phyloP scores from a whole-genome alignment of 2,113 vertebrate genomes.

The Antennarius striatus region DNA sequence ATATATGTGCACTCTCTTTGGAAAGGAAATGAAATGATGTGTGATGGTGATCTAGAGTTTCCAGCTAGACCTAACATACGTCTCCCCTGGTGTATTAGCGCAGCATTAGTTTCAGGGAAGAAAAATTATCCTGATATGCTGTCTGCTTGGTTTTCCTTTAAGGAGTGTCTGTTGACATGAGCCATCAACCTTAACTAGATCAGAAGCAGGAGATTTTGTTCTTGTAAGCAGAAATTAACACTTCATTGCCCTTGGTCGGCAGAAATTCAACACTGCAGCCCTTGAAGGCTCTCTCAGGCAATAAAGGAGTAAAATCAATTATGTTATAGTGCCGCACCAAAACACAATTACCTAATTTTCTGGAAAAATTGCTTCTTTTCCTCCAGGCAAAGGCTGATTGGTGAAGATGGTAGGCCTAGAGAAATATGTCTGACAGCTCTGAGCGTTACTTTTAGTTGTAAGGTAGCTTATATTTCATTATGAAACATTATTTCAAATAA shows the following conservation, averaged over 20 bases:
- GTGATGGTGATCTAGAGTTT: slow-evolving; percentile 78
- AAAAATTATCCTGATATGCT: slow-evolving; percentile 66
- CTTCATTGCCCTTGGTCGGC: slow-evolving; percentile 84
- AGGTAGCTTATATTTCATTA: not conserved
- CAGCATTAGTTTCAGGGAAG: slow-evolving; percentile 76
- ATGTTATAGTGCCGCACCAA: slow-evolving; percentile 59
- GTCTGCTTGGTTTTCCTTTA: slow-evolving; percentile 76
- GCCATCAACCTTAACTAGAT: slow-evolving; percentile 81
- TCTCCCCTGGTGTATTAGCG: slow-evolving; percentile 72
- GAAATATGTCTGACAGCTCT: slow-evolving; percentile 24
- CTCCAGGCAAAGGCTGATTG: slow-evolving; percentile 34
- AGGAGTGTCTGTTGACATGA: slow-evolving; percentile 75
- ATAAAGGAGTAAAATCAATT: slow-evolving; percentile 75
- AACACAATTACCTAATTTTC: slow-evolving; percentile 70
- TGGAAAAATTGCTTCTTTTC: slow-evolving; percentile 52
- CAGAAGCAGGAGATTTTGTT: slow-evolving; percentile 78
- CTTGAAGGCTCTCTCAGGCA: slow-evolving; percentile 68
- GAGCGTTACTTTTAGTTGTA: slow-evolving; percentile 30
- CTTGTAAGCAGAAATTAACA: slow-evolving; percentile 87
- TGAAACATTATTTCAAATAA: slow-evolving; percentile 13
- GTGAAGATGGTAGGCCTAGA: slow-evolving; percentile 32
- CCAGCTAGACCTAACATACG: slow-evolving; percentile 66
- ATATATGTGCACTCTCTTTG: slow-evolving; percentile 69
- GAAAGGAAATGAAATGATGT: slow-evolving; percentile 68
- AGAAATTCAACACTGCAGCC: slow-evolving; percentile 81